Conservation (phyloP, 2,888 invertebrate genomes). For the Arge pagana region DNA sequence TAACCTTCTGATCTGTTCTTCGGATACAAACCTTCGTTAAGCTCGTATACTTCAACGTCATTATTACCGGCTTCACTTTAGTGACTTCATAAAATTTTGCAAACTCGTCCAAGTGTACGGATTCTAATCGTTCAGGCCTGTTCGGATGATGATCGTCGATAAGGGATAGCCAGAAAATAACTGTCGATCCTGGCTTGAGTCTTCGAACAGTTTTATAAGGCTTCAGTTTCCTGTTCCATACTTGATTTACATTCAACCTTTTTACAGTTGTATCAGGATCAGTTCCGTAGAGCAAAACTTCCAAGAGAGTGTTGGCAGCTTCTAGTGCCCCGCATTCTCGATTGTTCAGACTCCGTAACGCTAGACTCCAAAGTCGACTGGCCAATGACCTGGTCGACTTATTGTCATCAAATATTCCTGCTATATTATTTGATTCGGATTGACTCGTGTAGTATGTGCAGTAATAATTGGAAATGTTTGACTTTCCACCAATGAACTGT, state of each 20-base stretch:
- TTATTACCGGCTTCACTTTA: constrained; percentile 7
- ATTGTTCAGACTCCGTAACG: constrained; percentile 35
- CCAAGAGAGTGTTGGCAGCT: constrained; percentile 40
- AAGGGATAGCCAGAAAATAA: constrained; percentile 24
- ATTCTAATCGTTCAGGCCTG: constrained; percentile 29
- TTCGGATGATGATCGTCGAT: constrained; percentile 27
- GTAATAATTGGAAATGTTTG: constrained; percentile 38
- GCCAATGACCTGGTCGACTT: constrained; percentile 39
- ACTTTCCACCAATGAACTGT: constrained; percentile 40
- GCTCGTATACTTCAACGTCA: constrained; percentile 16
- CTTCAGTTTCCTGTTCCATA: constrained; percentile 13
- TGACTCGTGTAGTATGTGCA: constrained; percentile 43
- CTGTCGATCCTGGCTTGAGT: constrained; percentile 21
- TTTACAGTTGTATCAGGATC: constrained; percentile 41
- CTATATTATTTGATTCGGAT: constrained; percentile 37
- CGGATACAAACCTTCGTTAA: constrained; percentile 26
- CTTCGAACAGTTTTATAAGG: constrained; percentile 4
- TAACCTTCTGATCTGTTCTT: constrained; percentile 33
- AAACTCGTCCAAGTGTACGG: constrained; percentile 29
- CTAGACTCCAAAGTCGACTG: constrained; percentile 40
- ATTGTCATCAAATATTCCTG: constrained; percentile 37
- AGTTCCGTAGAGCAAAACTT: constrained; percentile 41
- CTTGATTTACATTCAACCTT: constrained; percentile 15
- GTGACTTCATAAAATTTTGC: constrained; percentile 26
- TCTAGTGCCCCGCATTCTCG: constrained; percentile 44